Conservation (phyloP, 2,113 vertebrate genomes). For the Pelecanus crispus region DNA sequence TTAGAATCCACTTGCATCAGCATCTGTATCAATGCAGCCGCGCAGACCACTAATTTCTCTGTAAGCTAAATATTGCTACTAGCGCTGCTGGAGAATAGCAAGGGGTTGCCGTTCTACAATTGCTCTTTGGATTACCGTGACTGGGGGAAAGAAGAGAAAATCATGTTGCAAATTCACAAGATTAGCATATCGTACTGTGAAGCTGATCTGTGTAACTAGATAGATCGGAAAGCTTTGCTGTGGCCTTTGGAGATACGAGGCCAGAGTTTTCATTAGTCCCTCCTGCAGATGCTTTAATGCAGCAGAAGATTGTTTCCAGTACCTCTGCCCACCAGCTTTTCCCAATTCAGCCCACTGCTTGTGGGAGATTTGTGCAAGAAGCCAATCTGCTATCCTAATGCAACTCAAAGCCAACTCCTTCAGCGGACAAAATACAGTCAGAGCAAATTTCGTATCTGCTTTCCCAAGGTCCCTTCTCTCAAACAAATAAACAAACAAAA, state of each 20-base stretch:
- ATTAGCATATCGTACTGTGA: not conserved
- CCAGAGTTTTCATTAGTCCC: not conserved
- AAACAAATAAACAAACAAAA: constrained; percentile 34
- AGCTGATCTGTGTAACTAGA: not conserved
- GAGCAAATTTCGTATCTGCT: not conserved
- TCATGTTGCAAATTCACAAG: not conserved
- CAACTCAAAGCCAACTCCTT: constrained; percentile 27
- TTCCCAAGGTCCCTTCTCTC: constrained; percentile 43
- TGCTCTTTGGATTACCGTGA: not conserved
- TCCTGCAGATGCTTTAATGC: not conserved
- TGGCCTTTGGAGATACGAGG: not conserved
- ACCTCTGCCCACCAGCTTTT: constrained; percentile 39
- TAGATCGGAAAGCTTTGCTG: not conserved
- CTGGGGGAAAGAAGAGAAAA: not conserved
- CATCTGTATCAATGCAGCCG: not conserved
- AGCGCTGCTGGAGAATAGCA: not conserved
- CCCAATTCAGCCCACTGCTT: constrained; percentile 9
- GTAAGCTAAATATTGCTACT: not conserved
- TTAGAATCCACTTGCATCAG: not conserved
- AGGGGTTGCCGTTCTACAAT: not conserved
- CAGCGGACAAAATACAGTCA: not conserved
- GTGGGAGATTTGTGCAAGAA: constrained; percentile 18
- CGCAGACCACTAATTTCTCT: not conserved
- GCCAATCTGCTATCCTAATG: not conserved
- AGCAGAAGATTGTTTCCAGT: constrained; percentile 16